Conservation (phyloP, 2,888 invertebrate genomes). For the Adineta ricciae region DNA sequence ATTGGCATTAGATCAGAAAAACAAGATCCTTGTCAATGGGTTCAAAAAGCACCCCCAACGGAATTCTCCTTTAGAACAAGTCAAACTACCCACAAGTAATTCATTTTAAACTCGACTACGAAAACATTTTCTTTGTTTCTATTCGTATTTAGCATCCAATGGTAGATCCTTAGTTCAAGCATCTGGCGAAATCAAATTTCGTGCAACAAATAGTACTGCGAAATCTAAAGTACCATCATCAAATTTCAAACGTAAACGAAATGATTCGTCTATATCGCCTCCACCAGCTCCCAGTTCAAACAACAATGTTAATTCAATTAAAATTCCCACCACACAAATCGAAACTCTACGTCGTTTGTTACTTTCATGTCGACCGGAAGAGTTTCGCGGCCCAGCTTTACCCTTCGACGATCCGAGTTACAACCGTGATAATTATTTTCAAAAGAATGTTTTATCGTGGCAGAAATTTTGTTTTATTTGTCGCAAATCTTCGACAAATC, state of each 20-base stretch:
- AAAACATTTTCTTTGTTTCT: no score
- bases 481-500: neutral
- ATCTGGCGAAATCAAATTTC: neutral
- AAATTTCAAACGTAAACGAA: constrained; percentile 8
- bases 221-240: neutral
- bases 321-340: neutral
- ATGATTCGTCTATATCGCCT: neutral
- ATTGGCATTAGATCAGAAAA: constrained; percentile 32
- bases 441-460: neutral
- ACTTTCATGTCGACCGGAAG: neutral
- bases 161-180: neutral
- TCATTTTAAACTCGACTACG: no score
- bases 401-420: neutral
- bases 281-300: neutral
- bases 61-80: neutral
- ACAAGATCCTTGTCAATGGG: neutral
- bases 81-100: neutral
- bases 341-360: neutral
- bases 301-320: neutral
- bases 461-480: constrained; percentile 17
- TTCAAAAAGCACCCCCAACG: neutral
- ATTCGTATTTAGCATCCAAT: neutral
- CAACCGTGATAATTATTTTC: neutral
- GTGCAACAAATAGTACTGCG: neutral
- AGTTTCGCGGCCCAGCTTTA: neutral